Evolutionary conservation across 1,140 invertebrate species (phyloP).

Genomic region (Mylabris phalerata): DNA sequence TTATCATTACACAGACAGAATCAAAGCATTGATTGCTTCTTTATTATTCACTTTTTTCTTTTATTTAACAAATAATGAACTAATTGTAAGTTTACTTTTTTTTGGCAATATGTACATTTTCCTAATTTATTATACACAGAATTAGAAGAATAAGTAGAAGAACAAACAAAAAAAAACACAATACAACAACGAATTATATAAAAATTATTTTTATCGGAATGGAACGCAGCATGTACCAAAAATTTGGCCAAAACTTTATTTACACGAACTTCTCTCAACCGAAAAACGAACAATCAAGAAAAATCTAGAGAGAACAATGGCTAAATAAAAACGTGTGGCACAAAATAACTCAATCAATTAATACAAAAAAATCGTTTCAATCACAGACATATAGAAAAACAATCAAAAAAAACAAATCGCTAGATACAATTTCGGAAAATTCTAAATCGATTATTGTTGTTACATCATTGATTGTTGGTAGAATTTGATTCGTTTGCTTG

Average conservation of each 20-base stretch:
- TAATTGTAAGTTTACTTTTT: slow-evolving; percentile 24
- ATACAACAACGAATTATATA: slow-evolving; percentile 37
- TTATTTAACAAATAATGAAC: slow-evolving; percentile 34
- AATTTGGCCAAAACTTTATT: slow-evolving; percentile 23
- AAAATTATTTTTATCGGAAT: slow-evolving; percentile 33
- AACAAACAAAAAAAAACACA: slow-evolving; percentile 33
- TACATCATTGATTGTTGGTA: neutral
- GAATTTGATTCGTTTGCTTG: neutral
- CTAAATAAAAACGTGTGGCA: neutral
- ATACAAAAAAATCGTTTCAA: slow-evolving; percentile 1
- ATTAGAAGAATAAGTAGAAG: neutral
- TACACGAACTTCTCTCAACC: slow-evolving; percentile 20
- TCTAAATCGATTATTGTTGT: neutral
- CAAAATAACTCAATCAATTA: neutral
- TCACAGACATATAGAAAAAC: slow-evolving; percentile 13
- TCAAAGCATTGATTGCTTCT: slow-evolving; percentile 26
- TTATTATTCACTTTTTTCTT: slow-evolving; percentile 8
- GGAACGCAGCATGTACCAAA: slow-evolving; percentile 30
- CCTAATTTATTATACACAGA: slow-evolving; percentile 26
- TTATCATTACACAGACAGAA: slow-evolving; percentile 37
- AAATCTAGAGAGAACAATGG: slow-evolving; percentile 5
- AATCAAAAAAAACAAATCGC: slow-evolving; percentile 7
- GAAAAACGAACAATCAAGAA: slow-evolving; percentile 16
- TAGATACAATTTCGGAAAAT: no score
- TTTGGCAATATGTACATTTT: slow-evolving; percentile 41